A percentile compares a stretch with the other conserved stretches of the same genome.
phyloP scores from a whole-genome alignment of 2,888 invertebrate species.

The Hecatera dysodea region DNA sequence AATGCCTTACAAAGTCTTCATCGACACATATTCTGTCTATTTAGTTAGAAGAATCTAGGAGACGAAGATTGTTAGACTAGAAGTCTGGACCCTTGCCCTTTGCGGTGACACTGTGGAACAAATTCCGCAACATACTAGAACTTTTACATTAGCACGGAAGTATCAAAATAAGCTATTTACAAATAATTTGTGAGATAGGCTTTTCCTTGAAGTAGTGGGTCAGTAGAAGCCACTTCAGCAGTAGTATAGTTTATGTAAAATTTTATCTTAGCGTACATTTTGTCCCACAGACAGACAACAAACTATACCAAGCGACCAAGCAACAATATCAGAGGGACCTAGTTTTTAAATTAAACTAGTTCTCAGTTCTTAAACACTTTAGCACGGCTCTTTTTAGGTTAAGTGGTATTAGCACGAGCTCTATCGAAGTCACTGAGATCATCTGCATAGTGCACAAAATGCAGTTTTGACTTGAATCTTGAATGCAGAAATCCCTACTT shows the following conservation, averaged over 20 bases:
- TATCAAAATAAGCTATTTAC: background rate
- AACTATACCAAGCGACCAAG: background rate
- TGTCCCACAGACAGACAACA: background rate
- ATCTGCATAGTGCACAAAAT: slow-evolving; percentile 32
- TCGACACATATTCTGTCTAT: too few species aligned
- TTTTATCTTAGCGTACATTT: background rate
- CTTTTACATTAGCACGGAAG: too few species aligned
- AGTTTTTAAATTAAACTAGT: slow-evolving; percentile 50
- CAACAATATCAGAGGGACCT: slow-evolving; percentile 33
- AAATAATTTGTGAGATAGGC: background rate
- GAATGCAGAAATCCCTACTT: background rate
- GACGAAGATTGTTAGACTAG: too few species aligned
- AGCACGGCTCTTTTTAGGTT: slow-evolving; percentile 54
- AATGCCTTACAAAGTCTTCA: too few species aligned
- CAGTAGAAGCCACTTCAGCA: background rate
- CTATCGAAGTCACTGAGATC: slow-evolving; percentile 41
- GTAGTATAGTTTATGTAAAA: background rate
- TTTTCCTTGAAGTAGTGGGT: background rate
- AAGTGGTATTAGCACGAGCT: slow-evolving; percentile 48
- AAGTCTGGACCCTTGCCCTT: too few species aligned
- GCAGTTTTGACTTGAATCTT: slow-evolving; percentile 12
- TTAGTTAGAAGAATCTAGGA: too few species aligned
- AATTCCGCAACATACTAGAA: too few species aligned
- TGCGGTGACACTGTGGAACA: too few species aligned
- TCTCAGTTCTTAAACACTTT: slow-evolving; percentile 48